These are phyloP conservation scores for Coracopsis vasa DNA, from an alignment of 2,113 vertebrate species.

Conservation along the genomic window DNA sequence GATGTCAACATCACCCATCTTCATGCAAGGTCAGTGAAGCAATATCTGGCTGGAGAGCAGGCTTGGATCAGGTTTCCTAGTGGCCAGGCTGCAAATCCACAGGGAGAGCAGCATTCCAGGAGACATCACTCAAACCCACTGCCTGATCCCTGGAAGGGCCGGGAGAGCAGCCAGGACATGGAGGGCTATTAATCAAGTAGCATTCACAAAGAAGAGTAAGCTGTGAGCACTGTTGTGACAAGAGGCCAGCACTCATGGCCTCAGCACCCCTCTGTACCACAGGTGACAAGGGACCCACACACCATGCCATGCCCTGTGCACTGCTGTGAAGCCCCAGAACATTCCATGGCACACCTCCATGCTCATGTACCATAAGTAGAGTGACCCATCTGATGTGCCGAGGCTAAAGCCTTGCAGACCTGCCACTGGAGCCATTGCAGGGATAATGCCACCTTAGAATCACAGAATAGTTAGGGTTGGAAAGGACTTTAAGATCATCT, in stretches of 20 bases:
- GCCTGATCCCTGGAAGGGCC: not conserved
- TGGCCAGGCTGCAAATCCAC: not conserved
- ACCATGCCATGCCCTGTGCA: not conserved
- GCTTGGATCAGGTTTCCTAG: not conserved
- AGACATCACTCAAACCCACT: not conserved
- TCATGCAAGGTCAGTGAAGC: conserved; percentile 18
- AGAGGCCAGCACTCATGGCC: not conserved
- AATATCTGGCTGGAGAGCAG: not conserved
- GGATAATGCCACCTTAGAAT: not conserved
- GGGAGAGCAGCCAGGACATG: not conserved
- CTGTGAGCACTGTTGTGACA: not conserved
- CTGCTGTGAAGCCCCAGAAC: not conserved
- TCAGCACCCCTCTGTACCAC: not conserved
- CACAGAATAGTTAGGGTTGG: not conserved
- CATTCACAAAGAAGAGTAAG: not conserved
- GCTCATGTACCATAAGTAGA: not conserved
- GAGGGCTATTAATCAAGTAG: not conserved
- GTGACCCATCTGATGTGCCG: not conserved
- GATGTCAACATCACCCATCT: not conserved
- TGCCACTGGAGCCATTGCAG: not conserved
- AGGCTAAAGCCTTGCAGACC: not conserved
- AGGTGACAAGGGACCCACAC: not conserved
- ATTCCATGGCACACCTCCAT: not conserved
- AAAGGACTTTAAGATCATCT: not conserved
- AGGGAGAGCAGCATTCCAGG: not conserved